Evolutionary conservation across 1,140 invertebrate species (phyloP).

Genomic region (Galleria mellonella): DNA sequence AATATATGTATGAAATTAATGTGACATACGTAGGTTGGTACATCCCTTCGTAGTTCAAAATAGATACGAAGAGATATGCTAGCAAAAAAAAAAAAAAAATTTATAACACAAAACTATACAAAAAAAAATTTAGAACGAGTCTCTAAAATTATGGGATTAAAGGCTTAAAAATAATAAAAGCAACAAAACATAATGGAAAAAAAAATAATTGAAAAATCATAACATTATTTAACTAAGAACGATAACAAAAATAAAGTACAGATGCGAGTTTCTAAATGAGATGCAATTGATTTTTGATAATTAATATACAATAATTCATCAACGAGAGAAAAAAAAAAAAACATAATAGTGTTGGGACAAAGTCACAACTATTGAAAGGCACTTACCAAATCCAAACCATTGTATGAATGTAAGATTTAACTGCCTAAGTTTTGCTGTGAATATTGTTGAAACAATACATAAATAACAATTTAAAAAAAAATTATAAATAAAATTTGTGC

Average conservation of each 20-base stretch:
- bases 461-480: slow-evolving; percentile 51
- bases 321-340: slow-evolving; percentile 21
- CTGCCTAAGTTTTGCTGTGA: slow-evolving; percentile 61
- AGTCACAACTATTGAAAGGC: too few species aligned
- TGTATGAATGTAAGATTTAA: not conserved
- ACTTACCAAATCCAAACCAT: too few species aligned
- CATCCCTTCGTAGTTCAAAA: too few species aligned
- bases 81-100: too few species aligned
- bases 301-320: slow-evolving; percentile 18
- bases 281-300: slow-evolving; percentile 29
- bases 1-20: not conserved
- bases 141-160: too few species aligned
- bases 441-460: slow-evolving; percentile 44
- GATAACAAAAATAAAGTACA: slow-evolving; percentile 52
- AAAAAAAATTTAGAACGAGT: slow-evolving; percentile 2
- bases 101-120: slow-evolving; percentile 9
- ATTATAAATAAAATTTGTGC: slow-evolving; percentile 59
- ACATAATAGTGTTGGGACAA: not conserved
- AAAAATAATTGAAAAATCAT: slow-evolving; percentile 21
- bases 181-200: slow-evolving; percentile 37
- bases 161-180: slow-evolving; percentile 26
- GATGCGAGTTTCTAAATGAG: slow-evolving; percentile 43
- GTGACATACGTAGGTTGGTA: too few species aligned
- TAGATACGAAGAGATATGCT: too few species aligned
- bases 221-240: slow-evolving; percentile 36